Conservation (phyloP, 2,113 vertebrate species). For the Apistogramma diplotaenia region DNA sequence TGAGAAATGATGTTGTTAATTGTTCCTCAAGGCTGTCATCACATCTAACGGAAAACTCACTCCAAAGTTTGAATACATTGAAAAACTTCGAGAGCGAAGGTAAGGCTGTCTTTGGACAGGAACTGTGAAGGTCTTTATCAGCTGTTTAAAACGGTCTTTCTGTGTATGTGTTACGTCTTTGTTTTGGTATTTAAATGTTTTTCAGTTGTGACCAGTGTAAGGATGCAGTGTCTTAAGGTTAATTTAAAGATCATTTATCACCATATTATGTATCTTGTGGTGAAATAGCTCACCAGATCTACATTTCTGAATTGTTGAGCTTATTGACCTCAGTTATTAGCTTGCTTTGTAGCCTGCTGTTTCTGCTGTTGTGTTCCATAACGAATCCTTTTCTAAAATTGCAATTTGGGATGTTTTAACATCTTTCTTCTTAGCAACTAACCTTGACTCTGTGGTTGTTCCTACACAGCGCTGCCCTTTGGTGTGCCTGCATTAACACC, state of each 20-base stretch:
- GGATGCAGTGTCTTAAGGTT: constrained; percentile 44
- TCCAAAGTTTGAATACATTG: constrained; percentile 95
- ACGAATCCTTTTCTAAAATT: background rate
- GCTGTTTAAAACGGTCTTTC: too few species aligned
- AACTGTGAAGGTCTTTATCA: background rate
- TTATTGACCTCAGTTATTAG: background rate
- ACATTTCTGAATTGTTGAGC: background rate
- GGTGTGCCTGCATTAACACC: constrained; percentile 50
- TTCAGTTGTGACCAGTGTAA: background rate
- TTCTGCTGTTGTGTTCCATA: background rate
- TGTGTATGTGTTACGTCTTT: background rate
- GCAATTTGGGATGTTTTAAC: background rate
- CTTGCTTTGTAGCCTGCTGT: constrained; percentile 3
- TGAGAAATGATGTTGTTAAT: background rate
- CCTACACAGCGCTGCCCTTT: constrained; percentile 51
- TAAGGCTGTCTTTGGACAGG: constrained; percentile 56
- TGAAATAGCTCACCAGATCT: background rate
- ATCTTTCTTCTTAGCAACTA: constrained; percentile 12
- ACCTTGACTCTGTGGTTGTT: constrained; percentile 52
- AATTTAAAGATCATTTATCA: background rate
- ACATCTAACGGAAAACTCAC: constrained; percentile 91
- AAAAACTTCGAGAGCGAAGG: constrained; percentile 89
- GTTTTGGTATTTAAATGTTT: background rate
- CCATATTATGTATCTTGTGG: too few species aligned
- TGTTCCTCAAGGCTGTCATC: constrained; percentile 89